These are phyloP conservation scores for Pollimyrus isidori DNA, from an alignment of 2,113 vertebrate species.

Conservation along the genomic window DNA sequence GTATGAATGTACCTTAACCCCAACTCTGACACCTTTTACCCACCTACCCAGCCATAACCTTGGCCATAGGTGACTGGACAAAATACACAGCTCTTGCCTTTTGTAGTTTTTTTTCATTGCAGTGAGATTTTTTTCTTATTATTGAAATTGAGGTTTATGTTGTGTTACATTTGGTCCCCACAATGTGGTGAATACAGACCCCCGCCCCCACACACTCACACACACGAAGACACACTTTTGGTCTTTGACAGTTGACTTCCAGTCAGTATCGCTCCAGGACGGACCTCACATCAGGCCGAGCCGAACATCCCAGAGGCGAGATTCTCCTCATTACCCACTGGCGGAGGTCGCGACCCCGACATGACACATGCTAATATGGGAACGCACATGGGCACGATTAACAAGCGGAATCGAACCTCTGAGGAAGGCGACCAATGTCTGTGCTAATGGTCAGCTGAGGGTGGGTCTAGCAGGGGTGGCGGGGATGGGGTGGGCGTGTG, in stretches of 20 bases:
- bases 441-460: conserved; percentile 1
- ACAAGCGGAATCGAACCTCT: background rate
- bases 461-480: background rate
- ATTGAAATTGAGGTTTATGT: background rate
- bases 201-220: background rate
- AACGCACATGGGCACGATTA: background rate
- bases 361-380: conserved; percentile 10
- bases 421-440: background rate
- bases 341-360: background rate
- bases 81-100: background rate
- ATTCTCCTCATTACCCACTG: background rate
- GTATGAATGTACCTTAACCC: background rate
- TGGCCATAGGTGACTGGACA: background rate
- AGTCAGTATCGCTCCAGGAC: background rate
- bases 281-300: background rate
- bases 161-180: background rate
- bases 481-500: background rate
- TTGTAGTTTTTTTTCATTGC: background rate
- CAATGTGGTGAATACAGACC: background rate
- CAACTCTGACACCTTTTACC: background rate
- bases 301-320: background rate
- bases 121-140: background rate
- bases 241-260: background rate
- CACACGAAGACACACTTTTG: background rate
- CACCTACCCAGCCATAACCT: background rate